A percentile compares a stretch with the other conserved stretches of the same genome.
Conservation (phyloP, 2,888 invertebrate species). For the Peribatodes rhomboidaria region DNA sequence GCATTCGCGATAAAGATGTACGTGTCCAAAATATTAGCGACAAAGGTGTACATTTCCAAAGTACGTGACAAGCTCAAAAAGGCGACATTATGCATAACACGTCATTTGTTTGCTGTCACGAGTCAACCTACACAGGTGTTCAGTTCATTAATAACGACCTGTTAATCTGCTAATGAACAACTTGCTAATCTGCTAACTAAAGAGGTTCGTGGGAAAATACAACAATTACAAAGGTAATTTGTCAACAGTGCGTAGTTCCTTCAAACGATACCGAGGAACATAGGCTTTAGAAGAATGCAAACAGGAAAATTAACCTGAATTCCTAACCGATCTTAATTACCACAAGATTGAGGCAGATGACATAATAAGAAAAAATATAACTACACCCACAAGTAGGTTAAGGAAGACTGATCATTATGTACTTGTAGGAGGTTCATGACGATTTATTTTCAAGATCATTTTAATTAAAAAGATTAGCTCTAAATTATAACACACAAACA, state of each 20-base stretch:
- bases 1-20: neutral
- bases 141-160: slow-evolving; percentile 6
- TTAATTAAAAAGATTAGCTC: too few species aligned
- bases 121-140: slow-evolving; percentile 8
- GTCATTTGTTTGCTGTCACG: slow-evolving; percentile 6
- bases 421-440: neutral
- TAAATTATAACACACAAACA: too few species aligned
- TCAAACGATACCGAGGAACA: too few species aligned
- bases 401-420: neutral
- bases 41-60: neutral
- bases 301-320: neutral
- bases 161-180: slow-evolving; percentile 11
- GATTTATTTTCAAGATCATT: neutral
- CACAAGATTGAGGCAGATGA: neutral
- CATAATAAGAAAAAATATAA: too few species aligned
- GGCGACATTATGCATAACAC: neutral
- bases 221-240: neutral
- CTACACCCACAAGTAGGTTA: neutral
- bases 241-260: neutral
- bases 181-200: neutral
- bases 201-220: slow-evolving; percentile 7
- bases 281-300: neutral
- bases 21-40: slow-evolving; percentile 1
- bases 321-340: neutral
- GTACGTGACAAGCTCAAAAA: neutral